phyloP scores from a whole-genome alignment of 2,888 invertebrate genomes.

The Tetragnatha montana region DNA sequence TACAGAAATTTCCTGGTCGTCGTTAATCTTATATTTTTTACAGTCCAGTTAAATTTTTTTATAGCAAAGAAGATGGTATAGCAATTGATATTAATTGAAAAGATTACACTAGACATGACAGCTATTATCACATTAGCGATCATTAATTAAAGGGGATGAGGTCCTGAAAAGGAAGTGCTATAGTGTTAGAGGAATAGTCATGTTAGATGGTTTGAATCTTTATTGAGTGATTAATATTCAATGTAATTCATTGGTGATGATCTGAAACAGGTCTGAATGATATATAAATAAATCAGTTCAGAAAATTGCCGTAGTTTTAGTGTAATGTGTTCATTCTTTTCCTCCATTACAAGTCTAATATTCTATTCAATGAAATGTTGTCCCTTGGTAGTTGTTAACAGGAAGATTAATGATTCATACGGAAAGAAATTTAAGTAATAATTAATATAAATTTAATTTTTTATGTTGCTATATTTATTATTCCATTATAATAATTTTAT shows the following conservation, averaged over 20 bases:
- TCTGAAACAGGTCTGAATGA: not conserved
- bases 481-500: too few species aligned
- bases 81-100: not conserved
- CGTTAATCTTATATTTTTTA: not conserved
- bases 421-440: not conserved
- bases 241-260: not conserved
- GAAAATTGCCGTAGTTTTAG: too few species aligned
- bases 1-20: too few species aligned
- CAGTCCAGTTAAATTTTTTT: not conserved
- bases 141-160: not conserved
- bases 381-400: too few species aligned
- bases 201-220: not conserved
- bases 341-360: too few species aligned
- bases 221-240: not conserved
- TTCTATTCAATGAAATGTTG: too few species aligned
- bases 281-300: not conserved
- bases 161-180: not conserved
- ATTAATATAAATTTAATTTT: not conserved
- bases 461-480: not conserved
- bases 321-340: too few species aligned
- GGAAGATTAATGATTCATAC: too few species aligned
- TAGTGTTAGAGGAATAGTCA: not conserved
- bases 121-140: not conserved
- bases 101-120: not conserved
- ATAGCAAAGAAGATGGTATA: not conserved